Base-by-base conservation (phyloP, 2,888 invertebrate species). In the Epinotia demarniana region DNA sequence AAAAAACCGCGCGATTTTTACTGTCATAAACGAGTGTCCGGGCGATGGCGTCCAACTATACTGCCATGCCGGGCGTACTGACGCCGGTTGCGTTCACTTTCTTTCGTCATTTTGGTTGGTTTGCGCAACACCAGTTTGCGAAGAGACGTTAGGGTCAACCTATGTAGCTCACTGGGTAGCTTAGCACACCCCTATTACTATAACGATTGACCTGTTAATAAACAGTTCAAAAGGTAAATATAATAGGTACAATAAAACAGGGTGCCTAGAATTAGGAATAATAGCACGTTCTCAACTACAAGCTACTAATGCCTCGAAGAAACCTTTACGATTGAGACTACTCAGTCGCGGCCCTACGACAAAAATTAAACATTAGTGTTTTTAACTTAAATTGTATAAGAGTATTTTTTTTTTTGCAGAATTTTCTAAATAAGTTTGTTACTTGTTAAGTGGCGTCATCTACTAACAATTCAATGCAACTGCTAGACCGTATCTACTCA, bases 71-170 rank as follows among this genome's bases (percentile, higher is more conserved):
- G 72, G 70, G 78, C 75, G 76, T 73, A 76, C 77, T 77, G 80
- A 79, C 79, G 79, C 80, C 79, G 79, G 76, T 86, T 89, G 88
- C 91, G 89, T 89, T 92, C 92, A 92, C 93, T 93, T 93, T 93
- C 93, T 93, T 93, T 93, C 92, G 91, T 90, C 92, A 93, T 90
- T 88, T 87, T 83, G 76, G 81, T 76, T 78, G 80, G 84, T 81
- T 88, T 90, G 87, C 91, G 92, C 89, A 91, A 91, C 86, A 79
- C 79, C 70, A 74, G 77, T 73, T 75, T 68, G 60, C 57, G 75
- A 80, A 83, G 83, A 84, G 84, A 80, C 85, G 86, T 84, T 61
- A 49, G 61, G 71, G 55, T 57, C 61, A 62, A 46, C 53, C 60
- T 71, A 75, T 71, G 70, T 74, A 71, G 75, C 60, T 64, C 60